phyloP scores from a whole-genome alignment of 2,113 vertebrate genomes.

The Clinocottus analis region DNA sequence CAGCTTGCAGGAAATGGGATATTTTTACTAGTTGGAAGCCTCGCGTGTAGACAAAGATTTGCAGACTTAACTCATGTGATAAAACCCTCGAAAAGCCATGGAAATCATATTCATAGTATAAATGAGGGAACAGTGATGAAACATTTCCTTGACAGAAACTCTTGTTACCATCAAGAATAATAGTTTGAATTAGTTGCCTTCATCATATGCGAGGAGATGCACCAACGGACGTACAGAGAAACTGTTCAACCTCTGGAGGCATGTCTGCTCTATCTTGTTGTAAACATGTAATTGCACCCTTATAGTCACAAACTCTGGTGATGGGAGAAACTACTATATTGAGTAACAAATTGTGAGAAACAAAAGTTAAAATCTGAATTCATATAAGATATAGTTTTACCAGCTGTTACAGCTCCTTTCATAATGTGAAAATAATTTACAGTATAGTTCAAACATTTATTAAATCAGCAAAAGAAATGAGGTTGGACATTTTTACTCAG shows the following conservation, averaged over 20 bases:
- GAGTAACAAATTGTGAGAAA: conserved; percentile 4
- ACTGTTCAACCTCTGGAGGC: neutral
- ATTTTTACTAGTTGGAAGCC: conserved; percentile 18
- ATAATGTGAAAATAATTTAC: conserved; percentile 34
- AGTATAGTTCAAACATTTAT: conserved; percentile 34
- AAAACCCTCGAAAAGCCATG: neutral
- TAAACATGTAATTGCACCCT: neutral
- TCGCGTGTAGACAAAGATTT: conserved; percentile 11
- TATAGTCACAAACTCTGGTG: neutral
- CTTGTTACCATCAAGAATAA: neutral
- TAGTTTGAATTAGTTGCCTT: neutral
- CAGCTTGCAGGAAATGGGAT: conserved; percentile 19
- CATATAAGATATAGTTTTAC: neutral
- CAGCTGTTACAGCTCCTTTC: conserved; percentile 2
- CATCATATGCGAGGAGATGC: neutral
- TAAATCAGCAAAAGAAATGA: conserved; percentile 30
- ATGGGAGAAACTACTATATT: neutral
- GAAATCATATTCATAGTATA: neutral
- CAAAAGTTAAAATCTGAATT: neutral
- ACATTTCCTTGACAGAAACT: neutral
- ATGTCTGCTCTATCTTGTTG: neutral
- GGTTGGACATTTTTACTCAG: neutral
- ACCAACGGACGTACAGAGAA: neutral
- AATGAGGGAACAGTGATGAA: neutral
- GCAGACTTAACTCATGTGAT: neutral